Evolutionary conservation across 2,797 vertebrate species (phyloP).

Genomic region (Oreochromis mossambicus): DNA sequence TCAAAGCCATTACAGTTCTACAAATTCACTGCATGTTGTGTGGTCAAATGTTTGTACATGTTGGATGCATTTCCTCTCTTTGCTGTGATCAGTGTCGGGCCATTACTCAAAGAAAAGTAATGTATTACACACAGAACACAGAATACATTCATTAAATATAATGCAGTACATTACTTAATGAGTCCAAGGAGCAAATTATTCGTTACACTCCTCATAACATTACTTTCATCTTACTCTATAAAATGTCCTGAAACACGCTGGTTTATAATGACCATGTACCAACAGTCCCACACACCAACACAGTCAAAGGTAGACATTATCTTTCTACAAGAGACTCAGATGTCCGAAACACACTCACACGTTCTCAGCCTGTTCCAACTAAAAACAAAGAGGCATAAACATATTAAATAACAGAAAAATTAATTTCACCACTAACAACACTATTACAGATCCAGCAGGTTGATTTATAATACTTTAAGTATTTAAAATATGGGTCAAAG

Average conservation of each 20-base stretch:
- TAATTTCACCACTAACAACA: background rate
- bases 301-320: background rate
- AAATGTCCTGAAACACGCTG: background rate
- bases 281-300: background rate
- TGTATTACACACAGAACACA: background rate
- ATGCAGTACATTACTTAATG: background rate
- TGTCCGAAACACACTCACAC: background rate
- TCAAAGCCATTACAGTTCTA: background rate
- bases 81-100: background rate
- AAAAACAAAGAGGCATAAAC: background rate
- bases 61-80: background rate
- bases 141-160: background rate
- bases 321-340: background rate
- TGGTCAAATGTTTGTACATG: background rate
- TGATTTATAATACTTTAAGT: background rate
- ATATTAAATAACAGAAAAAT: background rate
- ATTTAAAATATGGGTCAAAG: background rate
- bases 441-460: background rate
- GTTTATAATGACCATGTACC: background rate
- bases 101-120: background rate
- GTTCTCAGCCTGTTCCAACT: background rate
- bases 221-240: background rate
- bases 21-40: background rate
- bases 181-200: background rate
- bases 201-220: background rate